A percentile compares a stretch with the other conserved stretches of the same genome.
These are phyloP conservation scores for Stegodyphus dumicola DNA, from an alignment of 1,140 invertebrate species.

Conservation along the genomic window DNA sequence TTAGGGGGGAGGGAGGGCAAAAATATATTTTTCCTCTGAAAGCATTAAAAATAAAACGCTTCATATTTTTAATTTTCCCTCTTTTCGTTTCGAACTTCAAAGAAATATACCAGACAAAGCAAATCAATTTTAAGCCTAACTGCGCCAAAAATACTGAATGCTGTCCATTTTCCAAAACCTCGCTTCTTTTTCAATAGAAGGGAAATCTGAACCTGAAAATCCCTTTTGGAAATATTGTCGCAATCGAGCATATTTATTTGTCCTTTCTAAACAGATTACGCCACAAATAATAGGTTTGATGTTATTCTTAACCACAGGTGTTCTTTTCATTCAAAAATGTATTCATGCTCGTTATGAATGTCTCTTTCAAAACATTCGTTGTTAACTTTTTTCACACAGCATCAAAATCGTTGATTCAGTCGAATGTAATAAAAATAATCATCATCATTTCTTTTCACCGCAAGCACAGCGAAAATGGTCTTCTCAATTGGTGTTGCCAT, in stretches of 20 bases:
- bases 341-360: conserved; percentile 8
- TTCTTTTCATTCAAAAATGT: conserved; percentile 40
- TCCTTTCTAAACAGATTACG: conserved; percentile 32
- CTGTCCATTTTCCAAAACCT: neutral
- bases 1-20: too few relatives aligned
- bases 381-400: conserved; percentile 44
- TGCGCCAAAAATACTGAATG: neutral
- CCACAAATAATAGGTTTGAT: conserved; percentile 28
- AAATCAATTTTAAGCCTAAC: neutral
- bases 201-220: neutral
- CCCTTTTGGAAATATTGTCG: neutral
- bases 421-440: conserved; percentile 26
- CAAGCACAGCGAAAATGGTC: conserved; percentile 10
- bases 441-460: conserved; percentile 13
- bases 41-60: too few relatives aligned
- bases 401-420: conserved; percentile 2
- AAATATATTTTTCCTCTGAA: too few relatives aligned
- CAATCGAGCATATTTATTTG: conserved; percentile 12
- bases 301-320: conserved; percentile 55
- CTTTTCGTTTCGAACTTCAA: neutral
- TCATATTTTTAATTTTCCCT: neutral
- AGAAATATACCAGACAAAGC: neutral
- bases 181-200: neutral
- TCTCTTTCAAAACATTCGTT: conserved; percentile 28
- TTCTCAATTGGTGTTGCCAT: conserved; percentile 56